Conservation (phyloP, 2,888 invertebrate genomes). For the Oscheius sp. region DNA sequence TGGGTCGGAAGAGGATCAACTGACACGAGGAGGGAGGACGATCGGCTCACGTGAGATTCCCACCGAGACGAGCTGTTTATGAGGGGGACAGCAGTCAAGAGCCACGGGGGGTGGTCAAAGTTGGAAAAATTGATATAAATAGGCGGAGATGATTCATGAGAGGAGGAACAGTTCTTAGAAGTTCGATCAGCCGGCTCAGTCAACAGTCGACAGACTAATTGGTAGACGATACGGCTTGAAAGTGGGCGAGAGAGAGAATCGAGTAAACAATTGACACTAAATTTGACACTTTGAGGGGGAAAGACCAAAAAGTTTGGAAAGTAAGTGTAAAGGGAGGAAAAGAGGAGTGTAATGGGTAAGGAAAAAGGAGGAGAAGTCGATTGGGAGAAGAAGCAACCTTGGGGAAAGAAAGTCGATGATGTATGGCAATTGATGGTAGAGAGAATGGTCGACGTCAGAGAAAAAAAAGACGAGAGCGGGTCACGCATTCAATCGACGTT, state of each 20-base stretch:
- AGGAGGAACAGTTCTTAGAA: background rate
- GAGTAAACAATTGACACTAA: slow-evolving; percentile 8
- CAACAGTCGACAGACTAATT: too few species aligned
- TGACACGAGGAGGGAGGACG: slow-evolving; percentile 1
- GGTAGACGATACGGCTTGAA: background rate
- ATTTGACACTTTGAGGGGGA: background rate
- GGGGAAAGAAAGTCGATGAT: background rate
- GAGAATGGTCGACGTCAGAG: too few species aligned
- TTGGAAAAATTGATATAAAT: background rate
- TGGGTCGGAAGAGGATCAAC: slow-evolving; percentile 13
- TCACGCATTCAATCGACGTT: too few species aligned
- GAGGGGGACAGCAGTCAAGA: slow-evolving; percentile 5
- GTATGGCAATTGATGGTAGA: background rate
- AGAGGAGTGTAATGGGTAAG: background rate
- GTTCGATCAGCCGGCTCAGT: too few species aligned
- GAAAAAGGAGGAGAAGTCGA: background rate
- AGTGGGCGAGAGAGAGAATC: background rate
- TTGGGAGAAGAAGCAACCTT: background rate
- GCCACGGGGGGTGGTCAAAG: background rate
- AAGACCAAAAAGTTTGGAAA: background rate
- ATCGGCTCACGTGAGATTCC: slow-evolving; percentile 25
- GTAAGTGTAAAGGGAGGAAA: background rate
- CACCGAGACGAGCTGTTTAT: background rate
- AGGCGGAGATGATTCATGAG: background rate
- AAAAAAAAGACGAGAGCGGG: too few species aligned